These are phyloP conservation scores for Cantharis lateralis DNA, from an alignment of 2,888 invertebrate species.

Conservation along the genomic window DNA sequence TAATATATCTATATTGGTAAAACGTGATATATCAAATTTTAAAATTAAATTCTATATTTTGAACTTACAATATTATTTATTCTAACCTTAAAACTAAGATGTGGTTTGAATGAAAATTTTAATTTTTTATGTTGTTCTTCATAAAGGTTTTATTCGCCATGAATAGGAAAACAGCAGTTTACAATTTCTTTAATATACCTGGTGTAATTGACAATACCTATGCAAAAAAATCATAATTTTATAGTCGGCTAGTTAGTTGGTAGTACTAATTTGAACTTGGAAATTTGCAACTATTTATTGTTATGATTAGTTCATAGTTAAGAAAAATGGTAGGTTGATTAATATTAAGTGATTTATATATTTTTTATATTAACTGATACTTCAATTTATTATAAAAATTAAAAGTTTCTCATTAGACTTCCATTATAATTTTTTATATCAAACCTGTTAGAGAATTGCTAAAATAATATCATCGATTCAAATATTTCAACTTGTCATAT, in stretches of 20 bases:
- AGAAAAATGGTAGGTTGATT: too few species aligned
- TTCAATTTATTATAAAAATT: background rate
- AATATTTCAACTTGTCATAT: background rate
- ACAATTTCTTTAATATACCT: background rate
- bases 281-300: too few species aligned
- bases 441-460: background rate
- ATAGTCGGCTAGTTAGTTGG: too few species aligned
- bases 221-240: background rate
- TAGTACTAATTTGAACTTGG: too few species aligned
- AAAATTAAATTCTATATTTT: background rate
- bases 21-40: background rate
- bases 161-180: background rate
- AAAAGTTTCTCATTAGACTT: background rate
- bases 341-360: too few species aligned
- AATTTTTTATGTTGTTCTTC: background rate
- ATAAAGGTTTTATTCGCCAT: background rate
- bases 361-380: background rate
- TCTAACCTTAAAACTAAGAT: background rate
- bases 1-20: too few species aligned
- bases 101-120: background rate
- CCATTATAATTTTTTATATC: background rate
- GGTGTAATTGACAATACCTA: background rate
- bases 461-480: background rate
- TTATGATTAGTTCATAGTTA: too few species aligned
- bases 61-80: background rate